Evolutionary conservation across 2,113 vertebrate species (phyloP).

Genomic region (Rhinogobius similis): DNA sequence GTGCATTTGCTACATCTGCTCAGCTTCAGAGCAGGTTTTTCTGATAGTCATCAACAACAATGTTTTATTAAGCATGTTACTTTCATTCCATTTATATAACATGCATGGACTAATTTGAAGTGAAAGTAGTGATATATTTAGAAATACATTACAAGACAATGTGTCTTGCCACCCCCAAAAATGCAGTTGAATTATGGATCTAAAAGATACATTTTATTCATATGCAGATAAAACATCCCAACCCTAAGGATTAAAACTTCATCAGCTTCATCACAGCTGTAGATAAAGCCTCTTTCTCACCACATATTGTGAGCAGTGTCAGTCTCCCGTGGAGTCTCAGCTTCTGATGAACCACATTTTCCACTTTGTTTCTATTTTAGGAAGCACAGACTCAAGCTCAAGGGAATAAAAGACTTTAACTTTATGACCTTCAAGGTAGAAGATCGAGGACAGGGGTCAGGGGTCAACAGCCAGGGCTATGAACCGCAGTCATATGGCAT

Average conservation of each 20-base stretch:
- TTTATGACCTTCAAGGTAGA: slow-evolving; percentile 39
- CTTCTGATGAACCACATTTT: slow-evolving; percentile 41
- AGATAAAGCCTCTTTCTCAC: slow-evolving; percentile 23
- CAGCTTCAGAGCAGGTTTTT: too few relatives aligned
- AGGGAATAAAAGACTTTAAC: slow-evolving; percentile 45
- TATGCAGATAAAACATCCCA: background rate
- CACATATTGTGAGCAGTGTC: slow-evolving; percentile 55
- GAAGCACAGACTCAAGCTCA: slow-evolving; percentile 39
- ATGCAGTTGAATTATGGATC: too few relatives aligned
- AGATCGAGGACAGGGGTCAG: slow-evolving; percentile 34
- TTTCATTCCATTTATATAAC: too few relatives aligned
- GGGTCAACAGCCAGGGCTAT: slow-evolving; percentile 24
- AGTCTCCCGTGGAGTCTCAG: slow-evolving; percentile 20
- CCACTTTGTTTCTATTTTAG: slow-evolving; percentile 63
- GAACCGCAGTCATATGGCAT: slow-evolving; percentile 12
- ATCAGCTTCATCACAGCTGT: background rate
- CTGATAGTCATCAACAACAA: background rate
- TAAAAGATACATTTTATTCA: background rate
- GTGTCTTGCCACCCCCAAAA: too few relatives aligned
- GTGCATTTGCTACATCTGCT: background rate
- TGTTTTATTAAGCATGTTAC: too few relatives aligned
- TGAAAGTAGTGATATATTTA: too few relatives aligned
- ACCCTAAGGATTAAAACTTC: background rate
- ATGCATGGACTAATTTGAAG: too few relatives aligned
- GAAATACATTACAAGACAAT: background rate